Evolutionary conservation across 2,797 vertebrate species (phyloP), one percentile per base, ranked within the genome.

Genomic region (Esox lucius): DNA sequence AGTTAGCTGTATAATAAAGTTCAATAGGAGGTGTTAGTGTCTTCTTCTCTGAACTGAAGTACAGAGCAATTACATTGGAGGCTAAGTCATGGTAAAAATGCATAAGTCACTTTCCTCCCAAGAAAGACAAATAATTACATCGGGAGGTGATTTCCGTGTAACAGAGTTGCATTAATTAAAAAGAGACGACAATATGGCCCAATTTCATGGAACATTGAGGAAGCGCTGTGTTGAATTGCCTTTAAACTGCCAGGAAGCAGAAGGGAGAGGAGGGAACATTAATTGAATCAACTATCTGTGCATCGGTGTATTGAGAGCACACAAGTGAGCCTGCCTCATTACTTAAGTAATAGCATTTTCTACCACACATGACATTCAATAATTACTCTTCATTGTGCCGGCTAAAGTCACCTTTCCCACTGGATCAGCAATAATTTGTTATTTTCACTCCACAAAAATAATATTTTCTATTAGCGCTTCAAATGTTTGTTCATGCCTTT

Each of bases 161-260:
- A 69, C 22, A 24, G 17, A 42, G 68, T 51, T 65, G 62, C 62
- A 65, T 65, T 33, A 70, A 26, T 70, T 70, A 70, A 70, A 51
- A 26, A 70, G 22, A 51, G 42, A 0, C 22, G 22, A 31, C 22
- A 70, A 70, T 70, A 48, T 48, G 42, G 48, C 68, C 26, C 46
- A 70, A 70, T 70, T 70, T 70, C 68, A 70, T 70, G 68, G 46
- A 51, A 70, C 68, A 70, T 70, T 26, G 42, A 70, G 26, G 26
- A 46, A 70, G 24, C 68, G 42, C 48, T 49, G 16, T 35, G n/a
- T 53, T 51, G 42, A 31, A 9, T 28, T 28, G 42, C 22, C 48
- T 70, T 70, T 48, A 48, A 51, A 70, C 68, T 70, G 48, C 68
- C 48, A 70, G n/a, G 15, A 15, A 68, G 33, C 31, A 42, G 15